Evolutionary conservation across 2,888 invertebrate species (phyloP), one percentile per base, ranked within the genome.

Genomic region (Rhodophaea formosa): DNA sequence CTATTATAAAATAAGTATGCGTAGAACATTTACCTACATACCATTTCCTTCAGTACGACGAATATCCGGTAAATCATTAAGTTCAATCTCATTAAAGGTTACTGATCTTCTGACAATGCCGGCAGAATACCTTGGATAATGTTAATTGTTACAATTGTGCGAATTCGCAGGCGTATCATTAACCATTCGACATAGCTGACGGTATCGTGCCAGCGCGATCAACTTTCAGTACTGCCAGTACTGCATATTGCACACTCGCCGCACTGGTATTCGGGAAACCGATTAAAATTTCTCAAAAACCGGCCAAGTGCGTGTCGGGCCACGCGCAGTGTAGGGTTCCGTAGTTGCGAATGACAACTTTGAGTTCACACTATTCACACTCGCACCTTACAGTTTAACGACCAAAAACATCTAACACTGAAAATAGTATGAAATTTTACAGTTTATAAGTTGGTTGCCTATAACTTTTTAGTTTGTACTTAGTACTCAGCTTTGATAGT

Each of bases 111-210:
- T n/a, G 51, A 49, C 57, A 53, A 30, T 30, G 53, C 58, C 45
- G 49, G 59, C 62, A 59, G 47, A 52, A 59, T 57, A 52, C 35
- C 39, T 49, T 15, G 15, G 30, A 5, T 51, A 10, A 35, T 51
- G 51, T 68, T 77, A 80, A 80, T 80, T 77, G 79, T 78, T 76
- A 78, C 73, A 76, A 79, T 71, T 80, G 77, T 69, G 70, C 55
- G 53, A 63, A 70, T 65, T 72, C 63, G 62, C 67, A 68, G 72
- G 74, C 70, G 72, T 82, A 82, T 84, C 70, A 87, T 86, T 87
- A 86, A 83, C 81, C 84, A 86, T 88, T 87, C 84, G 83, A 74
- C 75, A 77, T 82, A 81, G 68, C 71, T 59, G 81, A 83, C 82
- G 71, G 65, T 79, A 83, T 83, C 84, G 68, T 67, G 65, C 69